Evolutionary conservation across 2,113 vertebrate genomes (phyloP), one percentile per base, ranked within the genome.

Genomic region (Ochotona princeps): DNA sequence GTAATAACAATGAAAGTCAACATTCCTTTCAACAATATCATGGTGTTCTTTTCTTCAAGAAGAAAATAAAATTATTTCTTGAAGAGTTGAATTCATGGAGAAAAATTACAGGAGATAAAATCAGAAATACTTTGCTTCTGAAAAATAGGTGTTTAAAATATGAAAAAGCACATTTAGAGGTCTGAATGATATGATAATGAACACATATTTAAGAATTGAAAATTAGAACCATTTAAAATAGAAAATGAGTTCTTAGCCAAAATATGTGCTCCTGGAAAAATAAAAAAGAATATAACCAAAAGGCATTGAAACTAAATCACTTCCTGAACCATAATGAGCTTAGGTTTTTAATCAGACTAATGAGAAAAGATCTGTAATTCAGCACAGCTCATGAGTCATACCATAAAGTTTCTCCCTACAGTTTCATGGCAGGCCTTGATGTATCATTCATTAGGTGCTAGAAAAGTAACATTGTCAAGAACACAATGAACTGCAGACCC

Each of bases 331-430:
- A 95, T 97, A 97, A 97, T 96, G 97, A 97, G 96, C 82, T 97
- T 93, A 96, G 96, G 95, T 95, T 97, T 97, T 97, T 97, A 97
- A 97, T 97, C 96, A 97, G 97, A 95, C 97, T 97, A 97, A 97
- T 97, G 96, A 97, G 97, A 96, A 96, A 97, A 96, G 96, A 97
- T 97, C 96, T 96, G 96, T 96, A 97, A 97, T 96, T 96, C 89
- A n/a, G 96, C 95, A 95, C 17, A 14, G 95, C 94, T 96, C 95
- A 94, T 97, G 97, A 97, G 91, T 97, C 97, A 97, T 65, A 85
- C 95, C 93, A 83, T 87, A 96, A 96, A 97, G 96, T 96, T 96
- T 97, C 94, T 97, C 97, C 93, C 96, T 95, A 95, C 95, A 97
- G 96, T 95, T 96, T 95, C 97, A 96, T 95, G 93, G 96, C 96